Evolutionary conservation across 1,140 invertebrate genomes (phyloP).

Genomic region (Drosophila prosaltans): DNA sequence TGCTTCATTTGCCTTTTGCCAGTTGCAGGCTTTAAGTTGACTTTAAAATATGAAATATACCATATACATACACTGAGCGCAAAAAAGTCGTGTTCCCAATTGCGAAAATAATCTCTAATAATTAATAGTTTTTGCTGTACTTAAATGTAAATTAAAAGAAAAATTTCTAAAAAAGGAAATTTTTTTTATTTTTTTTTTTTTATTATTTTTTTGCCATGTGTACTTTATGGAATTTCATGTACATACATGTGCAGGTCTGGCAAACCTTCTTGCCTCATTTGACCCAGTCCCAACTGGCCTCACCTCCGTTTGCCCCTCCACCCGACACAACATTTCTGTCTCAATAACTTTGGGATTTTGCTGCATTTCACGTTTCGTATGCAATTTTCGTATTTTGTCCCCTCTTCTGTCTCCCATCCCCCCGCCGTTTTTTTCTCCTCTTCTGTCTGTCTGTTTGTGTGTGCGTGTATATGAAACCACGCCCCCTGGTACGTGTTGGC

Average conservation of each 20-base stretch:
- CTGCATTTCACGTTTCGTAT: constrained; percentile 70
- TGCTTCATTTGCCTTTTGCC: constrained; percentile 43
- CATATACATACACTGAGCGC: constrained; percentile 3
- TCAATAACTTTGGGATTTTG: constrained; percentile 66
- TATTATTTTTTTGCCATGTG: not conserved
- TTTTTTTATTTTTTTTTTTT: not conserved
- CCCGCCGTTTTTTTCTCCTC: not conserved
- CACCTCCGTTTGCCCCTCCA: not conserved
- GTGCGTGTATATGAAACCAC: constrained; percentile 31
- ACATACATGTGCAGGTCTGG: constrained; percentile 31
- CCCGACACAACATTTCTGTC: constrained; percentile 32
- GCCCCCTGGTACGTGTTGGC: constrained; percentile 70
- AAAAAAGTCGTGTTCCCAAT: too few relatives aligned
- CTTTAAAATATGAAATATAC: constrained; percentile 32
- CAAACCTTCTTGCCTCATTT: constrained; percentile 29
- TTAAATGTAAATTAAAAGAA: too few relatives aligned
- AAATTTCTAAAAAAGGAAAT: too few relatives aligned
- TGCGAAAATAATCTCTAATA: too few relatives aligned
- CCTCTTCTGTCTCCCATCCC: constrained; percentile 19
- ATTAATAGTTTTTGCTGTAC: too few relatives aligned
- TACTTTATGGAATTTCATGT: constrained; percentile 4
- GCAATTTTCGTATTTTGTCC: constrained; percentile 72
- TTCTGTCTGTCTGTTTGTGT: constrained; percentile 11
- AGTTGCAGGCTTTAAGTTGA: constrained; percentile 48
- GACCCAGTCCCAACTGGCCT: constrained; percentile 2